Percentiles rank a stretch among this genome's conserved stretches.
phyloP scores from a whole-genome alignment of 2,888 invertebrate species.

The Nudaria mundana region DNA sequence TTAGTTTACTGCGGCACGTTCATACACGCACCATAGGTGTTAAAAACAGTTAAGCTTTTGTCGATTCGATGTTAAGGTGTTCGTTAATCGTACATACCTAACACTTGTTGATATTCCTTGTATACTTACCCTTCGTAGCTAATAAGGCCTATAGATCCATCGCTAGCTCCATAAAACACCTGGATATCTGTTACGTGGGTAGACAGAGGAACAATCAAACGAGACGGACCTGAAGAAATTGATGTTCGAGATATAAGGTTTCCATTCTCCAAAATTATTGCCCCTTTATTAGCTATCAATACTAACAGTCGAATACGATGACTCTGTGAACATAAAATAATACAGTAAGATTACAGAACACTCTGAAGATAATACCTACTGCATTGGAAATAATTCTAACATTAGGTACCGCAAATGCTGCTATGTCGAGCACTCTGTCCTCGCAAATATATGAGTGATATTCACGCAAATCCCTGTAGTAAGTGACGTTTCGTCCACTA shows the following conservation, averaged over 20 bases:
- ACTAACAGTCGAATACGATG: conserved; percentile 85
- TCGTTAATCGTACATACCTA: no score
- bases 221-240: conserved; percentile 58
- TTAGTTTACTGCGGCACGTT: no score
- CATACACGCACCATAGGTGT: no score
- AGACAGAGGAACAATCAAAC: conserved; percentile 53
- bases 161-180: conserved; percentile 92
- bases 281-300: conserved; percentile 91
- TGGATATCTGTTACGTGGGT: conserved; percentile 75
- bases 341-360: background rate
- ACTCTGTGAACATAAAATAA: conserved; percentile 66
- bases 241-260: conserved; percentile 70
- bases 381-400: conserved; percentile 47
- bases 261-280: conserved; percentile 88
- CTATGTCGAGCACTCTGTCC: conserved; percentile 93
- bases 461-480: conserved; percentile 94
- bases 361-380: background rate
- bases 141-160: conserved; percentile 93
- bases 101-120: background rate
- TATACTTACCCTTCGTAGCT: conserved; percentile 72
- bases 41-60: no score
- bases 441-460: conserved; percentile 92
- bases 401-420: conserved; percentile 69
- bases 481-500: conserved; percentile 91
- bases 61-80: no score